Evolutionary conservation across 2,888 invertebrate genomes (phyloP).

Genomic region (Zaprionus lineosus): DNA sequence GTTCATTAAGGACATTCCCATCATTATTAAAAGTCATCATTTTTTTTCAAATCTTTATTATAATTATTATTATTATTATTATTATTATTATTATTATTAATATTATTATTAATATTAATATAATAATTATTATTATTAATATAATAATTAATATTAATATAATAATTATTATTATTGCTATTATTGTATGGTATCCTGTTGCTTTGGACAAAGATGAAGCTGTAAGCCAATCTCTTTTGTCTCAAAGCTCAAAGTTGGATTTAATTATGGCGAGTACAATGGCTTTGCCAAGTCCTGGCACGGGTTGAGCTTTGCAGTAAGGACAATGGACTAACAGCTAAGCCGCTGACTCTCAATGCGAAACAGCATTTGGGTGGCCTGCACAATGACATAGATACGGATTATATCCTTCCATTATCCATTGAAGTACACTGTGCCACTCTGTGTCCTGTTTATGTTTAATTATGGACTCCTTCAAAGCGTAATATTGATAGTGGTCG

Average conservation of each 20-base stretch:
- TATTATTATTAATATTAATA: not conserved
- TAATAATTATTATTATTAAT: slow-evolving; percentile 14
- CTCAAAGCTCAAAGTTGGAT: slow-evolving; percentile 32
- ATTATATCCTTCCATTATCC: no score
- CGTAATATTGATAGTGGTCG: no score
- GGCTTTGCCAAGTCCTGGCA: slow-evolving; percentile 30
- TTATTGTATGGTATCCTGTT: no score
- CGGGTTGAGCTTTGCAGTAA: slow-evolving; percentile 8
- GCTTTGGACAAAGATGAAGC: not conserved
- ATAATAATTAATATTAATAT: not conserved
- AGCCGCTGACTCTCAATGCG: not conserved
- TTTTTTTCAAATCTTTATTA: slow-evolving; percentile 8
- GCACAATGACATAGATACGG: no score
- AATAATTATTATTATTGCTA: not conserved
- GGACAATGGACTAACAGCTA: slow-evolving; percentile 1
- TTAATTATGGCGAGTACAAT: slow-evolving; percentile 50
- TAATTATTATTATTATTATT: slow-evolving; percentile 6
- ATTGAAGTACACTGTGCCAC: no score
- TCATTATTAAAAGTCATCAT: slow-evolving; percentile 21
- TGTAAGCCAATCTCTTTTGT: not conserved
- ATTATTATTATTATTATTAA: slow-evolving; percentile 12
- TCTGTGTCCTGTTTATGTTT: no score
- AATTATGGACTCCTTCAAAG: no score
- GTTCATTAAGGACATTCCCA: slow-evolving; percentile 51
- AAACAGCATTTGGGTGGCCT: no score